phyloP scores from a whole-genome alignment of 2,113 vertebrate genomes.

The Turnix velox region DNA sequence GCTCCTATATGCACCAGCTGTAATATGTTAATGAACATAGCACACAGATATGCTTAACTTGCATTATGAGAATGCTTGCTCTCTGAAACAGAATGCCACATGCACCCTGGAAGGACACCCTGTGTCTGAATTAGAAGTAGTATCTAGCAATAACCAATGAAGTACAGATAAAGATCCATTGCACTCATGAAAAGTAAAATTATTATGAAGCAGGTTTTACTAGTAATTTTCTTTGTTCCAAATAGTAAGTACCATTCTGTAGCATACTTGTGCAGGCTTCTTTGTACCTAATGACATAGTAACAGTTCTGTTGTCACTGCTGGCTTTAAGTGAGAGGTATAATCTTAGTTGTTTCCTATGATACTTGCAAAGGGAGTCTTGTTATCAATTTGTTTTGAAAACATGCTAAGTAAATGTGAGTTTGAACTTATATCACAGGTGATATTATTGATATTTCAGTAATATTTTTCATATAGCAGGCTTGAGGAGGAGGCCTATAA shows the following conservation, averaged over 20 bases:
- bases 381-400: not conserved
- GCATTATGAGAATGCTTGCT: not conserved
- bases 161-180: not conserved
- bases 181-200: not conserved
- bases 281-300: not conserved
- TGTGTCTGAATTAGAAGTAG: not conserved
- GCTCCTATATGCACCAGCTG: not conserved
- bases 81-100: not conserved
- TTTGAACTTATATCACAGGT: not conserved
- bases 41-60: not conserved
- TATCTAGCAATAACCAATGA: not conserved
- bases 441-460: not conserved
- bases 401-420: not conserved
- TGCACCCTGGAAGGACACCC: accelerated
- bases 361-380: not conserved
- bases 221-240: not conserved
- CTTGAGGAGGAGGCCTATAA: not conserved
- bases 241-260: not conserved
- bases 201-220: not conserved
- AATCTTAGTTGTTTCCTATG: not conserved
- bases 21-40: not conserved
- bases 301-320: not conserved
- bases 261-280: not conserved
- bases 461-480: not conserved
- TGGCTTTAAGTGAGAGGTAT: not conserved